Percentiles rank a stretch among this genome's conserved stretches.
These are phyloP conservation scores for Pyrgus malvae DNA, from an alignment of 2,888 invertebrate genomes.

Conservation along the genomic window DNA sequence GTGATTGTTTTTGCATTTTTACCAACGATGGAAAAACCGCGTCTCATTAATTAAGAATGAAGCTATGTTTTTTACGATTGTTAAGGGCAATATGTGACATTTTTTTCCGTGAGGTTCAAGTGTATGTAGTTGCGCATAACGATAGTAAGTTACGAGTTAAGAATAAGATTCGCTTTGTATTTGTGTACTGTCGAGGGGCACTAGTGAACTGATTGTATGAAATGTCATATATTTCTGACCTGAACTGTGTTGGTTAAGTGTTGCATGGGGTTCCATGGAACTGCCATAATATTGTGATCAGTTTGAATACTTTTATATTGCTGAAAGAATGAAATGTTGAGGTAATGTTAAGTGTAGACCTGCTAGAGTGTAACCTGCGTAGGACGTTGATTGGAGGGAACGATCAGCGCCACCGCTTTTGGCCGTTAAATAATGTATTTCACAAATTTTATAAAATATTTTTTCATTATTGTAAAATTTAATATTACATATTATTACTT, in stretches of 20 bases:
- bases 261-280: conserved; percentile 77
- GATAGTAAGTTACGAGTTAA: conserved; percentile 39
- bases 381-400: conserved; percentile 69
- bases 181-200: conserved; percentile 48
- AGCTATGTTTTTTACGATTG: conserved; percentile 61
- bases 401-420: conserved; percentile 45
- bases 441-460: conserved; percentile 53
- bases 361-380: conserved; percentile 76
- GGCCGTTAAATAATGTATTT: conserved; percentile 50
- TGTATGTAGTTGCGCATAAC: conserved; percentile 39
- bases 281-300: conserved; percentile 80
- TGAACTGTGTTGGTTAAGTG: conserved; percentile 67
- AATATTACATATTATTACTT: conserved; percentile 37
- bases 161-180: conserved; percentile 53
- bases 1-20: conserved; percentile 79
- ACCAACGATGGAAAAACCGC: conserved; percentile 72
- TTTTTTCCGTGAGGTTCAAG: conserved; percentile 59
- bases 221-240: conserved; percentile 68
- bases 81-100: conserved; percentile 71
- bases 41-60: conserved; percentile 78
- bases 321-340: conserved; percentile 70
- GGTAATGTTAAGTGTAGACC: conserved; percentile 76
- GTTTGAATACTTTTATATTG: conserved; percentile 82
- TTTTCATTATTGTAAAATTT: conserved; percentile 37
- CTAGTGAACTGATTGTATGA: conserved; percentile 57